A percentile compares a stretch with the other conserved stretches of the same genome.
These are phyloP conservation scores for Tragelaphus buxtoni DNA, from an alignment of 2,113 vertebrate genomes.

Conservation along the genomic window DNA sequence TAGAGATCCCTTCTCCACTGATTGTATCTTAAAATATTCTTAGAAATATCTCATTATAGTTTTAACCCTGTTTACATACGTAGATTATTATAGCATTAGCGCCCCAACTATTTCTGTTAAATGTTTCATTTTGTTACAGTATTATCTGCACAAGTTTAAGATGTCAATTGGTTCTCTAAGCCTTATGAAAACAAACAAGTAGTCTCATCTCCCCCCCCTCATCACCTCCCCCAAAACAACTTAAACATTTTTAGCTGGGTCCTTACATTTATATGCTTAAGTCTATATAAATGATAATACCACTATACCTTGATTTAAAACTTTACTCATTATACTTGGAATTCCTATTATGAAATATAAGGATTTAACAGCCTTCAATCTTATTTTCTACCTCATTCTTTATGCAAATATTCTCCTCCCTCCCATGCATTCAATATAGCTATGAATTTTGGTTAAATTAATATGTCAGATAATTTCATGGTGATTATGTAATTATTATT, in stretches of 20 bases:
- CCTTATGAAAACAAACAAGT: neutral
- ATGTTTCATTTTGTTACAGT: neutral
- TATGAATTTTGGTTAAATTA: neutral
- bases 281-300: neutral
- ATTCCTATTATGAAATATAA: neutral
- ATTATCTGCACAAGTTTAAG: neutral
- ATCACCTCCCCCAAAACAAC: neutral
- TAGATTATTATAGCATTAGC: neutral
- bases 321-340: neutral
- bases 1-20: neutral
- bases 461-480: neutral
- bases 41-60: neutral
- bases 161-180: neutral
- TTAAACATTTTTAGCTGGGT: neutral
- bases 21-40: neutral
- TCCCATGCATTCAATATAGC: neutral
- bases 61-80: neutral
- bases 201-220: accelerated
- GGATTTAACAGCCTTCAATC: neutral
- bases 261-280: neutral
- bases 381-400: neutral
- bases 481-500: neutral
- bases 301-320: neutral
- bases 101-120: neutral
- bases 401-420: neutral